Conservation (phyloP, 2,113 vertebrate species). For the Phaethornis superciliosus region DNA sequence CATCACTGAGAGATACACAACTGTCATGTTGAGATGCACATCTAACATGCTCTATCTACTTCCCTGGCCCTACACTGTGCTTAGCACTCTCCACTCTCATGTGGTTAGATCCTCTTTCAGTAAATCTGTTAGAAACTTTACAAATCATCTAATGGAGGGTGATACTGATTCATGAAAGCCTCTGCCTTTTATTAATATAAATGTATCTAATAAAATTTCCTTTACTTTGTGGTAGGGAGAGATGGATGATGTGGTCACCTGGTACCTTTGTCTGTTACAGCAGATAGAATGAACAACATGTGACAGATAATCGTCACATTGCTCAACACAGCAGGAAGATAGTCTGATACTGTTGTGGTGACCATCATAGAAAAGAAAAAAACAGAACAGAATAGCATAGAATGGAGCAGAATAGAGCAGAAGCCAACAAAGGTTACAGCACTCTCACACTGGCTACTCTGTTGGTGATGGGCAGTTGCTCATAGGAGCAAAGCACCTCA, state of each 20-base stretch:
- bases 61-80: neutral
- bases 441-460: rapidly evolving
- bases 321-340: neutral
- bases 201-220: neutral
- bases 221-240: neutral
- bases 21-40: neutral
- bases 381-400: neutral
- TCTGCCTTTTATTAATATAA: neutral
- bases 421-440: neutral
- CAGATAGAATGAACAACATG: neutral
- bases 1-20: neutral
- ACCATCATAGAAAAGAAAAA: neutral
- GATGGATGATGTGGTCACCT: neutral
- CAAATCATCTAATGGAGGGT: neutral
- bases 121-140: neutral
- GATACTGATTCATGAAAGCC: neutral
- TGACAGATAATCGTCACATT: neutral
- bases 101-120: neutral
- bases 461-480: neutral
- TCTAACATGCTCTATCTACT: neutral
- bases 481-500: neutral
- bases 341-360: neutral
- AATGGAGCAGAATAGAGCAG: neutral
- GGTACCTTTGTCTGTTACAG: neutral
- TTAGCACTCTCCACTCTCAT: neutral